Evolutionary conservation across 2,888 invertebrate genomes (phyloP), one percentile per base, ranked within the genome.

Genomic region (Agonum fuliginosum): DNA sequence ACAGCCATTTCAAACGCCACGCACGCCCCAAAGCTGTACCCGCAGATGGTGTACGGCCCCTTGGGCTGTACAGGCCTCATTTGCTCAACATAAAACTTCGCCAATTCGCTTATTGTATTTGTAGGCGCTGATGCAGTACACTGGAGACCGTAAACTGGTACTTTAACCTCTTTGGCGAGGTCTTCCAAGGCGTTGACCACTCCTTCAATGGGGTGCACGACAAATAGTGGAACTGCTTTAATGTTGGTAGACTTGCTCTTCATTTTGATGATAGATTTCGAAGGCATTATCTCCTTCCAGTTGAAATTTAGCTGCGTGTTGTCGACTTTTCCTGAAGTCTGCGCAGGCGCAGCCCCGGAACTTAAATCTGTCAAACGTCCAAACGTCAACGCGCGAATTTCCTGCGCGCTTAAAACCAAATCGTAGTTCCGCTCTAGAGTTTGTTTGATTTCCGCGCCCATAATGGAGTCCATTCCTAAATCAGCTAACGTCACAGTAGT

Each of bases 401-500:
- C 97, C 86, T 96, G 95, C 81, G 97, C 95, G 79, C 95, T 94
- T 79, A 99, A 89, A 19, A 95, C 93, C 78, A 98, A 88, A 86
- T 99, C 98, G 88, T 94, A 97, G 84, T 95, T 95, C 76, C 97
- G 91, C 86, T 98, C 98, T 72, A 98, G 88, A 0, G 96, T 95
- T 88, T 98, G 98, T 86, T 98, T 98, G 84, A 99, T 97, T 90
- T 99, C 99, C 0, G 99, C 97, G 54, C 98, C 98, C 99, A 99
- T 99, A 81, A 99, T 88, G 1, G 98, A 98, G 86, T 99, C 99
- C 93, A 99, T 96, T 79, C 99, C 99, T 43, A 99, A 91, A 86
- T 99, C 99, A 24, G 97, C 96, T 58, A 99, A 88, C 46, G 93
- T 94, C 2, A 94, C 91, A 24, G 91, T 90, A 46, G 91, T 90